A percentile compares a stretch with the other conserved stretches of the same genome.
These are phyloP conservation scores for Andrena haemorrhoa DNA, from an alignment of 2,888 invertebrate species.

Conservation along the genomic window DNA sequence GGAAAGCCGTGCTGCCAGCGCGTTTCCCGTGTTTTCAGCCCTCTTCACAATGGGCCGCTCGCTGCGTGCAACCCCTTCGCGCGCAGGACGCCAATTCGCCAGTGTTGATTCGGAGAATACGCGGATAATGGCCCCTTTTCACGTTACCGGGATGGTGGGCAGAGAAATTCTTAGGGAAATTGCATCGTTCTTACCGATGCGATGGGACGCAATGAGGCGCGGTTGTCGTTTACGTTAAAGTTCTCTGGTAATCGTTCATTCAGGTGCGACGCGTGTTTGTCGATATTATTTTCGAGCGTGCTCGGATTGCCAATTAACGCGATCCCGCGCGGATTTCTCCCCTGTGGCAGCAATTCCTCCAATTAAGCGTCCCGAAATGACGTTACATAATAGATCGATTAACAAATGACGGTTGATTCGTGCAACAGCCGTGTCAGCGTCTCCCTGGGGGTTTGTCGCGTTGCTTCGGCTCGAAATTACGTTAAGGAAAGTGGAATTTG, in stretches of 20 bases:
- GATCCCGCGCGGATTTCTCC: conserved; percentile 1
- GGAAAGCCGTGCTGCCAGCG: conserved; percentile 18
- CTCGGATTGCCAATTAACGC: conserved; percentile 39
- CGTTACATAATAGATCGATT: conserved; percentile 48
- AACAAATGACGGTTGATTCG: conserved; percentile 24
- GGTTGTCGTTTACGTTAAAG: too few relatives aligned
- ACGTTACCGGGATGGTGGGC: too few relatives aligned
- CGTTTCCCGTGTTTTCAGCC: conserved; percentile 17
- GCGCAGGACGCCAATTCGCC: too few relatives aligned
- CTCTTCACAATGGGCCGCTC: not conserved
- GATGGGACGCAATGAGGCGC: too few relatives aligned
- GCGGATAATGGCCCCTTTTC: too few relatives aligned
- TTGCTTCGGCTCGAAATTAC: not conserved
- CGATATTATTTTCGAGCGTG: conserved; percentile 18
- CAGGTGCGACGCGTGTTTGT: not conserved
- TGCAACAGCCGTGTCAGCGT: conserved; percentile 6
- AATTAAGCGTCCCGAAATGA: conserved; percentile 37
- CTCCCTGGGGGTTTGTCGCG: not conserved
- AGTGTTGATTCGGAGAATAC: too few relatives aligned
- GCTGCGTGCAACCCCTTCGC: not conserved
- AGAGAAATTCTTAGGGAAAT: too few relatives aligned
- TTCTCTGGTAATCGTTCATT: too few relatives aligned
- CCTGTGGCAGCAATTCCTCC: conserved; percentile 25
- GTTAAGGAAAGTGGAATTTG: not conserved
- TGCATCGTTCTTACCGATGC: too few relatives aligned